Conservation (phyloP, 2,888 invertebrate genomes). For the Ganaspis brasiliensis region DNA sequence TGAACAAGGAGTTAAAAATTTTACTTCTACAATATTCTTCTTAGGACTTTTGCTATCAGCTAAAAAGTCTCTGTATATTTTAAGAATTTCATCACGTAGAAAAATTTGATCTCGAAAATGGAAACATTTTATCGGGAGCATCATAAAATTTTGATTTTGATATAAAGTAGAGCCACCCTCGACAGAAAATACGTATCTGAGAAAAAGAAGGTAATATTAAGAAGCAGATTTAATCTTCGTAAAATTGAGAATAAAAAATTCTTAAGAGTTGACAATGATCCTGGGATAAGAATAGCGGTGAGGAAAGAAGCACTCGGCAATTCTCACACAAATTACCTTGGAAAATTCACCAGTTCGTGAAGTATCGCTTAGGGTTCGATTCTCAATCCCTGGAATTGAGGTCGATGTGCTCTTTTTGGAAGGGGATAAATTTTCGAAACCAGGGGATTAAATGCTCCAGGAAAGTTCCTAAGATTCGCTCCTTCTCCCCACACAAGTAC, state of each 20-base stretch:
- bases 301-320: conserved; percentile 68
- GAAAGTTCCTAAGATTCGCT: conserved; percentile 1
- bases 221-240: background rate
- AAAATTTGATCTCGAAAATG: too few relatives aligned
- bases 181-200: background rate
- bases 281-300: conserved; percentile 3
- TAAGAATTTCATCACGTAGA: too few relatives aligned
- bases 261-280: background rate
- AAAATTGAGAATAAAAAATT: background rate
- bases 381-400: conserved; percentile 66
- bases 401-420: background rate
- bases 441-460: conserved; percentile 24
- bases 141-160: too few relatives aligned
- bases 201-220: background rate
- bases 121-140: too few relatives aligned
- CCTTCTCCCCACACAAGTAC: background rate
- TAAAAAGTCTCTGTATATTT: too few relatives aligned
- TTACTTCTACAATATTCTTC: too few relatives aligned
- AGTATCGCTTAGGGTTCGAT: conserved; percentile 73
- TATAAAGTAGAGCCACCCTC: background rate
- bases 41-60: too few relatives aligned
- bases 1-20: too few relatives aligned
- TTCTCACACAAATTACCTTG: conserved; percentile 75
- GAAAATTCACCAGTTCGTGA: conserved; percentile 65
- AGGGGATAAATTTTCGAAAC: conserved; percentile 28